A percentile compares a stretch with the other conserved stretches of the same genome.
Conservation (phyloP, 2,113 vertebrate species). For the Cacatua alba region DNA sequence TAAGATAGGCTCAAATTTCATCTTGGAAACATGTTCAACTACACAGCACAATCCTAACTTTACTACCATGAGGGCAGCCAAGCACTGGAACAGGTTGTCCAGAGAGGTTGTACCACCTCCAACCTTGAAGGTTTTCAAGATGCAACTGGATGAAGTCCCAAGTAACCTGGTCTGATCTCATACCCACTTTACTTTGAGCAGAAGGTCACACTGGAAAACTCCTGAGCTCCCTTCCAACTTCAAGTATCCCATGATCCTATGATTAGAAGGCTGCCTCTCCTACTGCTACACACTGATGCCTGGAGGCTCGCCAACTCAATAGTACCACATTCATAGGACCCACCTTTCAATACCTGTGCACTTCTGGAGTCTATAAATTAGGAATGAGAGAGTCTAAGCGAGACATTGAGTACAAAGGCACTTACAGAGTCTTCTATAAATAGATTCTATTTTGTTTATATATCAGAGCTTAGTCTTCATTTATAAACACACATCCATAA, state of each 20-base stretch:
- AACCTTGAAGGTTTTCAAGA: neutral
- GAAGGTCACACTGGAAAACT: neutral
- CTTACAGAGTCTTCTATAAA: neutral
- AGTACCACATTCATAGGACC: neutral
- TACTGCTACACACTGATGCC: neutral
- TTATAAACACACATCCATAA: neutral
- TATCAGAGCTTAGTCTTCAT: neutral
- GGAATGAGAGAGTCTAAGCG: neutral
- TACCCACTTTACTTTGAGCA: neutral
- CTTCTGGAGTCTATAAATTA: neutral
- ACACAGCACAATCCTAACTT: neutral
- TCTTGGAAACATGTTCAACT: neutral
- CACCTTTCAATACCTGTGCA: neutral
- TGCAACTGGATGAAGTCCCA: neutral
- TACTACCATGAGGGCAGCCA: neutral
- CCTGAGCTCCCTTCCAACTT: neutral
- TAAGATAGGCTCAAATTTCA: neutral
- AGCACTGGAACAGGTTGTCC: neutral
- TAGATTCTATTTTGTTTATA: neutral
- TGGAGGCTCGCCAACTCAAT: neutral
- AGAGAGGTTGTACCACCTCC: neutral
- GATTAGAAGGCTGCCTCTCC: neutral
- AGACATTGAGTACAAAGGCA: neutral
- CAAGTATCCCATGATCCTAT: neutral
- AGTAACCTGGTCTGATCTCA: neutral